Conservation (phyloP, 2,888 invertebrate genomes). For the Standfussiana lucernea region DNA sequence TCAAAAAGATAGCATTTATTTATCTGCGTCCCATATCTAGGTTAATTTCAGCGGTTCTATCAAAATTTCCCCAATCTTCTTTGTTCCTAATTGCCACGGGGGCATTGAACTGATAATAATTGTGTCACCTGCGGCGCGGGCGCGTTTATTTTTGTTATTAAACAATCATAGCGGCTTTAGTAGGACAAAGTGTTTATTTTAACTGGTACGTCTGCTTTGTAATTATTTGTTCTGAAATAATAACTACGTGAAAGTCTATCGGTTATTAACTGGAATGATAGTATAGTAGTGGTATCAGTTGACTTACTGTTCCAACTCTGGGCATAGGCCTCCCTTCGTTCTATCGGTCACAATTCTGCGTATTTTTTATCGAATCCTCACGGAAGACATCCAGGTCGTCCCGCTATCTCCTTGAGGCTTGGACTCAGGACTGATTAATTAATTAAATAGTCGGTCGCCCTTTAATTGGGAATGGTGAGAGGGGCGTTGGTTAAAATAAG, state of each 20-base stretch:
- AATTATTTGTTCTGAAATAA: not conserved
- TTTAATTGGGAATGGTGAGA: not conserved
- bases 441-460: not conserved
- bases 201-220: not conserved
- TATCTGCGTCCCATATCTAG: constrained; percentile 30
- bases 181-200: constrained; percentile 25
- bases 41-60: constrained; percentile 34
- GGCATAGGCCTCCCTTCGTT: not conserved
- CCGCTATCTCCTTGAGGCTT: not conserved
- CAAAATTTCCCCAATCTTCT: constrained; percentile 32
- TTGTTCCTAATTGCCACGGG: constrained; percentile 43
- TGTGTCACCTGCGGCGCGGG: constrained; percentile 46
- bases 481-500: not conserved
- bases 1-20: constrained; percentile 21
- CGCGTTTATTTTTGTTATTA: constrained; percentile 31
- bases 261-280: not conserved
- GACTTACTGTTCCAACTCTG: not conserved
- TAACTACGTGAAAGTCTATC: not conserved
- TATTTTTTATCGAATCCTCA: not conserved
- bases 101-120: constrained; percentile 57
- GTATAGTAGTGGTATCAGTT: not conserved
- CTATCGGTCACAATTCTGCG: not conserved
- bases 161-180: constrained; percentile 3
- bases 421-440: not conserved
- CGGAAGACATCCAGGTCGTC: not conserved